Conservation (phyloP, 2,888 invertebrate species). For the Tipula helvola region DNA sequence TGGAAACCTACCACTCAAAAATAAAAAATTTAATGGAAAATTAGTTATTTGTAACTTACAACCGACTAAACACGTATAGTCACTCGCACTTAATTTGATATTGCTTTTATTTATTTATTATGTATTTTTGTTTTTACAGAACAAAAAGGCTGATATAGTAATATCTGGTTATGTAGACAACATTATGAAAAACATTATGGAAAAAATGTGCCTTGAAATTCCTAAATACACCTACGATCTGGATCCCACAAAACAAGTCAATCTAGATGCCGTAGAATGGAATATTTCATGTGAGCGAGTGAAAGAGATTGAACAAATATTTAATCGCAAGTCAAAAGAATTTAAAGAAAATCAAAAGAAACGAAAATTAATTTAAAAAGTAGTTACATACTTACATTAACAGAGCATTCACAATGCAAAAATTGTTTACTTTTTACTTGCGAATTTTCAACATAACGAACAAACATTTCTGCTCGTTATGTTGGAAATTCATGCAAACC, state of each 20-base stretch:
- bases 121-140: slow-evolving; percentile 41
- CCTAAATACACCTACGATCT: slow-evolving; percentile 50
- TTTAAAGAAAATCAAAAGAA: neutral
- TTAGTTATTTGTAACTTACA: slow-evolving; percentile 93
- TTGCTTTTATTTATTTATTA: neutral
- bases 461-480: too few species aligned
- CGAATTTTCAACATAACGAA: too few species aligned
- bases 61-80: slow-evolving; percentile 87
- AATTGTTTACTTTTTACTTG: too few species aligned
- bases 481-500: too few species aligned
- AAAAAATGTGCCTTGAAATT: slow-evolving; percentile 58
- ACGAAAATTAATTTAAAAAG: too few species aligned
- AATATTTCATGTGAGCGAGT: slow-evolving; percentile 50
- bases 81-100: neutral
- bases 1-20: slow-evolving; percentile 80
- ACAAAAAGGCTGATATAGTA: slow-evolving; percentile 78
- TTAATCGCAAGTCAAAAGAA: slow-evolving; percentile 32
- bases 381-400: too few species aligned
- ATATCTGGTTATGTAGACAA: slow-evolving; percentile 85
- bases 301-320: slow-evolving; percentile 47
- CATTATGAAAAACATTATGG: slow-evolving; percentile 61
- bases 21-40: slow-evolving; percentile 73
- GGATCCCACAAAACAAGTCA: slow-evolving; percentile 52
- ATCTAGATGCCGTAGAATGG: slow-evolving; percentile 47
- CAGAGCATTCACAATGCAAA: too few species aligned